Conservation (phyloP, 2,113 vertebrate species). For the Mystacornis crossleyi region DNA sequence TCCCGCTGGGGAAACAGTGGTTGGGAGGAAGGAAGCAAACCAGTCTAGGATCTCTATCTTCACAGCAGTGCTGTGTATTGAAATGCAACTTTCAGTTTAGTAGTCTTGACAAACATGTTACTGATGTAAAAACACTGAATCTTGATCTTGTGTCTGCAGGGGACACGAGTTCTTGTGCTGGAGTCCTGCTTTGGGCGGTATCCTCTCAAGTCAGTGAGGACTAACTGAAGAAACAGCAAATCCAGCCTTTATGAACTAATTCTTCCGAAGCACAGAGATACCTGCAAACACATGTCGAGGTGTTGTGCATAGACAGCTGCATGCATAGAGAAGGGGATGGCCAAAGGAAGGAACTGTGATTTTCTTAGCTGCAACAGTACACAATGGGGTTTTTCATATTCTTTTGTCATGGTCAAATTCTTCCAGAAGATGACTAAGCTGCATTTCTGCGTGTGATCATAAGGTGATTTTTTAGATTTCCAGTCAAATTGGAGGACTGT, state of each 20-base stretch:
- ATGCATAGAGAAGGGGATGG: not conserved
- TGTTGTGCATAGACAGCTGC: not conserved
- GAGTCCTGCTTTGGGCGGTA: not conserved
- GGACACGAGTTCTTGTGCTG: not conserved
- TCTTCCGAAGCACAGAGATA: not conserved
- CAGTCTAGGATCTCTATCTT: not conserved
- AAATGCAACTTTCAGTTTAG: not conserved
- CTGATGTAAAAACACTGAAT: not conserved
- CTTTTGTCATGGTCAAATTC: not conserved
- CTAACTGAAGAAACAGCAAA: not conserved
- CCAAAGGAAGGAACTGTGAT: not conserved
- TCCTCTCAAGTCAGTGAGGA: not conserved
- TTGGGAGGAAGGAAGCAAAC: not conserved
- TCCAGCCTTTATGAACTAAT: not conserved
- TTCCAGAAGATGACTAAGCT: not conserved
- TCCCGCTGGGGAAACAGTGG: not conserved
- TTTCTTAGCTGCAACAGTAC: not conserved
- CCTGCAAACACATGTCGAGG: accelerated
- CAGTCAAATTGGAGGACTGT: not conserved
- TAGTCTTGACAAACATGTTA: not conserved
- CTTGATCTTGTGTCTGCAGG: not conserved
- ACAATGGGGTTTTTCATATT: not conserved
- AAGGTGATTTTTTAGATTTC: not conserved
- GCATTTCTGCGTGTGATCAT: not conserved
- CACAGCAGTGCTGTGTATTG: not conserved